phyloP scores from a whole-genome alignment of 2,888 invertebrate species.

The Eupelmus urozonus region DNA sequence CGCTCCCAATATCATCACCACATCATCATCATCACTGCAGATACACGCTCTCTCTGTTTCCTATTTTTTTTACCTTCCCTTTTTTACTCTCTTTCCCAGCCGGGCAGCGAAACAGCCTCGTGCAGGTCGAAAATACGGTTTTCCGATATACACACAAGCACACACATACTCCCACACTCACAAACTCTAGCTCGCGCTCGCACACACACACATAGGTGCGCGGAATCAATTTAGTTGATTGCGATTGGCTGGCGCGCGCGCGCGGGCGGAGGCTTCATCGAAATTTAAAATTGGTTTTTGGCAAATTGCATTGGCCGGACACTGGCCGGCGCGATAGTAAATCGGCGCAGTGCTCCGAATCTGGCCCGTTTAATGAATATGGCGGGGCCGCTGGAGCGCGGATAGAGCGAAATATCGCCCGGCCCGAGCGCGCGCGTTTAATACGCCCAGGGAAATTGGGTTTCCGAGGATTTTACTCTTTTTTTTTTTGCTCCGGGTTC shows the following conservation, averaged over 20 bases:
- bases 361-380: conserved; percentile 52
- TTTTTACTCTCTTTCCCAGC: conserved; percentile 14
- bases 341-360: conserved; percentile 26
- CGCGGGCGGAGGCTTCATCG: conserved; percentile 52
- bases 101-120: conserved; percentile 20
- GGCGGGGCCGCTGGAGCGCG: neutral
- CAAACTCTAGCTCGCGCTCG: conserved; percentile 22
- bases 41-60: neutral
- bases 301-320: conserved; percentile 60
- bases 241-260: conserved; percentile 55
- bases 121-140: conserved; percentile 51
- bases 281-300: conserved; percentile 64
- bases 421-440: conserved; percentile 41
- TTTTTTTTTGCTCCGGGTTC: no score
- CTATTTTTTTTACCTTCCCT: neutral
- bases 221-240: conserved; percentile 62
- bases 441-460: conserved; percentile 34
- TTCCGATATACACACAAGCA: conserved; percentile 57
- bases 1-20: conserved; percentile 37
- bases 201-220: no score
- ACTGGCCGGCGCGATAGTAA: neutral
- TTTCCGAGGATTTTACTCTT: conserved; percentile 27
- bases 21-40: conserved; percentile 42
- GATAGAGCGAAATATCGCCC: conserved; percentile 19
- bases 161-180: no score